These are phyloP conservation scores for Pseudanteris insignis DNA, from an alignment of 2,888 invertebrate species.

Conservation along the genomic window DNA sequence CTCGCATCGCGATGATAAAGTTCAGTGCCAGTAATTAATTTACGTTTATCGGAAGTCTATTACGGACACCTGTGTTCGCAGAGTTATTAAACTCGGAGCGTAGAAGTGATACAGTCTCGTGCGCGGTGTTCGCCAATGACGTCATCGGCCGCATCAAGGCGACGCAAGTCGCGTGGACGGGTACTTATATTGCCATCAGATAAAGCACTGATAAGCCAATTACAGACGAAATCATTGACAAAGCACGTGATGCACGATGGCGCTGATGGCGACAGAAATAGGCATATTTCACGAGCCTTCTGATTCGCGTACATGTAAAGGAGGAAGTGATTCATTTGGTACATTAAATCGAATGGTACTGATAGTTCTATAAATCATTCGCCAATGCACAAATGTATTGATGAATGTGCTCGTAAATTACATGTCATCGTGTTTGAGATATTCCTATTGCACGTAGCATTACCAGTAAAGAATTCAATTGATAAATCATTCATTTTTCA, in stretches of 20 bases:
- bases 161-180: conserved; percentile 38
- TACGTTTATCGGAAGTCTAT: conserved; percentile 25
- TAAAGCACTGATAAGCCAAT: conserved; percentile 34
- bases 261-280: conserved; percentile 11
- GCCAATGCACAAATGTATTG: no score
- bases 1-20: conserved; percentile 7
- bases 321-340: no score
- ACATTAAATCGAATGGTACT: no score
- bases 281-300: no score
- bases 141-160: conserved; percentile 43
- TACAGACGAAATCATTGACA: conserved; percentile 37
- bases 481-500: no score
- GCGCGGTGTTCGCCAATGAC: conserved; percentile 38
- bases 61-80: conserved; percentile 31
- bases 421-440: no score
- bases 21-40: conserved; percentile 33
- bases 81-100: conserved; percentile 37
- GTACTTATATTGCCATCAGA: conserved; percentile 37
- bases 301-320: no score
- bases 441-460: no score
- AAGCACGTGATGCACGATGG: conserved; percentile 22
- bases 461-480: no score
- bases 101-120: conserved; percentile 36
- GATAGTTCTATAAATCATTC: no score
- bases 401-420: no score